Evolutionary conservation across 2,888 invertebrate species (phyloP), one percentile per base, ranked within the genome.

Genomic region (Furcula furcula): DNA sequence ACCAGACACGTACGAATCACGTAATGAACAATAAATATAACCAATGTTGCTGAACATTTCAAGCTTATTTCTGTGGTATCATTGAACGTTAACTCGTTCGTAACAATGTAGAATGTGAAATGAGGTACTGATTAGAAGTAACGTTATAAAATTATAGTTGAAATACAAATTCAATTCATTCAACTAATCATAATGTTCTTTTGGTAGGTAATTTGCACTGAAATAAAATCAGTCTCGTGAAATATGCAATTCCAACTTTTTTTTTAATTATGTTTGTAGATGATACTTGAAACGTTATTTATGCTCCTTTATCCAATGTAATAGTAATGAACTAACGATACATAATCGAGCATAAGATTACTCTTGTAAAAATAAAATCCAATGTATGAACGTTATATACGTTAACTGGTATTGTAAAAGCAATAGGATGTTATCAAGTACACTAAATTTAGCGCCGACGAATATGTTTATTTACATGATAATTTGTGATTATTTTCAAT

Each of bases 11-110:
- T 43, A 31, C 39, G 22, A 26, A 26, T 33, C 23, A 29, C 41
- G 38, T 49, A 42, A 40, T 43, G 36, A 57, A 40, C 38, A 47
- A 54, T 42, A 50, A 57, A 57, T 55, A 54, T 52, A 48, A 55
- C 52, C 48, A 52, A 39, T 39, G 15, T 20, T 23, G 14, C 30
- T 40, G 34, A 2, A 22, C 22, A 23, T 7, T 7, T 12, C 7
- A 12, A 12, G 23, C 23, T 23, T 23, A 23, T 23, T 12, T 6
- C 23, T 12, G 16, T 4, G 16, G 7, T 12, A 23, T 12, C 12
- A 23, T 12, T 12, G 11, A 7, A 7, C 23, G 23, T 23, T 10
- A 16, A 16, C 3, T 16, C 16, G 3, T 6, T 6, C 16, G 4
- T 3, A 6, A 16, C 20, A 20, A 2, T 7, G 7, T n/a, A n/a